Evolutionary conservation across 2,888 invertebrate species (phyloP), one percentile per base, ranked within the genome.

Genomic region (Cosmia pyralina): DNA sequence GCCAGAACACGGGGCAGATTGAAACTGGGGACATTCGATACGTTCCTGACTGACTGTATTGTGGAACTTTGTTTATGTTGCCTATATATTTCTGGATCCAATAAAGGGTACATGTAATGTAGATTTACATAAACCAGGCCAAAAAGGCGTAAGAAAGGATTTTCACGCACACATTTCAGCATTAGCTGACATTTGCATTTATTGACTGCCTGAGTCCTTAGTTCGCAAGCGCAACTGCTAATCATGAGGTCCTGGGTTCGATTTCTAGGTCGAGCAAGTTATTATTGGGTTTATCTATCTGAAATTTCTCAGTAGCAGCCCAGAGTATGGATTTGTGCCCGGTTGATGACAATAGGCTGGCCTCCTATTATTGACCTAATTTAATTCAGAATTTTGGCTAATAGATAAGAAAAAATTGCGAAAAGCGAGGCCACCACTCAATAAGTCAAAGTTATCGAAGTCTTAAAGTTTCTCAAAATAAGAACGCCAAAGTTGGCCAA

Each of bases 1-100:
- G 86, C 85, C 85, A 85, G 73, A 69, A 64, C 64, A 73, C 52
- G 15, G 50, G 46, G 10, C 71, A 77, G 72, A 83, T 83, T 85
- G 84, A 74, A 83, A 73, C 59, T 38, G 62, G 57, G 41, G 44
- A 77, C 72, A 69, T 77, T 75, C 73, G 75, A 74, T 72, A 69
- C 53, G 34, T 74, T 67, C 75, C 44, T 67, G 28, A 55, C 55
- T 44, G 73, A 69, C 48, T 52, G 53, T 38, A 38, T 44, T 44
- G 19, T 22, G 28, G 17, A 59, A 63, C 60, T 71, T 70, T 68
- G 34, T 70, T 72, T 58, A 80, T 66, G 57, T 66, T 63, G 46
- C 44, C 69, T 71, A 57, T 76, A 52, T 80, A 66, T 57, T 62
- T 53, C n/a, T 17, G 2, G 11, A 48, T 76, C 65, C 10, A 52